Conservation (phyloP, 2,113 vertebrate species). For the Nipponia nippon region DNA sequence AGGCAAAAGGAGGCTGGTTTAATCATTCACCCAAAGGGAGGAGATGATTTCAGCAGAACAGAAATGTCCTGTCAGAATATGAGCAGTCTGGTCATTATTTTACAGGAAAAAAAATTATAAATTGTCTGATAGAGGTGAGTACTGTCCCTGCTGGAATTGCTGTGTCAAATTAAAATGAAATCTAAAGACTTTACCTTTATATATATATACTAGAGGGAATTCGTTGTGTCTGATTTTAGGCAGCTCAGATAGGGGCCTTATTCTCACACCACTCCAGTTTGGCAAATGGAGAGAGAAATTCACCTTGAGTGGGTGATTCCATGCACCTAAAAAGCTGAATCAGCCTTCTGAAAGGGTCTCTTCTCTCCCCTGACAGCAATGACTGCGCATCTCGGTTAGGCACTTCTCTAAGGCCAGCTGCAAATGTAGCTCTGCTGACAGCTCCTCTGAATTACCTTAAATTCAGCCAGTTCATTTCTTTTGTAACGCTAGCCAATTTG, state of each 20-base stretch:
- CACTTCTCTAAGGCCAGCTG: neutral
- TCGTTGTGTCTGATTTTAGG: neutral
- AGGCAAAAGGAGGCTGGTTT: neutral
- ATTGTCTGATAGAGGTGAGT: neutral
- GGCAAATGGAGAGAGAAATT: neutral
- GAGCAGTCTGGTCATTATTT: neutral
- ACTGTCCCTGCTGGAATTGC: neutral
- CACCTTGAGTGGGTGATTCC: neutral
- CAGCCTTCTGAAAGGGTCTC: neutral
- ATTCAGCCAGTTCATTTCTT: neutral
- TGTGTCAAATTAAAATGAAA: neutral
- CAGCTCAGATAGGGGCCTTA: neutral
- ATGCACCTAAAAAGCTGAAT: neutral
- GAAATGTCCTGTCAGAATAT: neutral
- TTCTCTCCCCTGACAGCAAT: neutral
- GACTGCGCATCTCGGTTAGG: neutral
- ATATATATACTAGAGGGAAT: neutral
- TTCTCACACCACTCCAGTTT: neutral
- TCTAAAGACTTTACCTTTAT: neutral
- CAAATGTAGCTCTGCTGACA: neutral
- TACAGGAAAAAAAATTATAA: neutral
- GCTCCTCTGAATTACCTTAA: neutral
- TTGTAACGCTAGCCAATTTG: neutral
- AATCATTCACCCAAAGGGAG: neutral
- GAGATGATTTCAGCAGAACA: neutral